A percentile compares a stretch with the other conserved stretches of the same genome.
phyloP scores from a whole-genome alignment of 2,888 invertebrate species.

The Fragum sueziense region DNA sequence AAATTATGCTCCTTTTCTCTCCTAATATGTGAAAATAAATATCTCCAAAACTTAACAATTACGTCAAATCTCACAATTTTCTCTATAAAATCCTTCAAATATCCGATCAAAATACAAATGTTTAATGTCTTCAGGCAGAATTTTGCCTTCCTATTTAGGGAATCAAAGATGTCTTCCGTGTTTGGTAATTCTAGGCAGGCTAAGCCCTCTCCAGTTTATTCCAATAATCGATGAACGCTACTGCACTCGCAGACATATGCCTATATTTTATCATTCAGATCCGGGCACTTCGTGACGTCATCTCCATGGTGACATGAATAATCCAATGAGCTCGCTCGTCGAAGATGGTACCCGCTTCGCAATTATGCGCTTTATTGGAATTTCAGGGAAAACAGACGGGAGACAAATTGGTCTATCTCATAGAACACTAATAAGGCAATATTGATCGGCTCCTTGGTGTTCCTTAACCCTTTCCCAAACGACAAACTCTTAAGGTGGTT shows the following conservation, averaged over 20 bases:
- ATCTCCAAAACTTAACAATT: no score
- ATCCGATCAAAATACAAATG: not conserved
- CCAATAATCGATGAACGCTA: constrained; percentile 14
- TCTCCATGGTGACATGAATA: constrained; percentile 73
- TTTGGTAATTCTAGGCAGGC: not conserved
- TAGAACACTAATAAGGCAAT: not conserved
- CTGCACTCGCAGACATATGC: constrained; percentile 19
- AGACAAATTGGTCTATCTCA: constrained; percentile 14
- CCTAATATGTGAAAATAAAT: no score
- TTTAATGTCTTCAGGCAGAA: not conserved
- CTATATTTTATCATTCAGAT: constrained; percentile 42
- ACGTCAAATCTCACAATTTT: no score
- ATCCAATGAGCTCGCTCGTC: constrained; percentile 49
- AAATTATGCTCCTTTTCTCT: no score
- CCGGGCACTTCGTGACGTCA: constrained; percentile 69
- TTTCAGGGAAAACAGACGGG: constrained; percentile 5
- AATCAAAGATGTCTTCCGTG: constrained; percentile 5
- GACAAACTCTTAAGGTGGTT: not conserved
- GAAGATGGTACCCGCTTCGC: not conserved
- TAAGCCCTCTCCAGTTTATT: not conserved
- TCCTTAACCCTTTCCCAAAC: not conserved
- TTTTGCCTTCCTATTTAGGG: constrained; percentile 1
- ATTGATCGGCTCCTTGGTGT: not conserved
- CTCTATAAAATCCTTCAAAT: not conserved
- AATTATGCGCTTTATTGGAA: constrained; percentile 16